These are phyloP conservation scores for Avahi laniger DNA, from an alignment of 2,797 vertebrate species.

Conservation along the genomic window DNA sequence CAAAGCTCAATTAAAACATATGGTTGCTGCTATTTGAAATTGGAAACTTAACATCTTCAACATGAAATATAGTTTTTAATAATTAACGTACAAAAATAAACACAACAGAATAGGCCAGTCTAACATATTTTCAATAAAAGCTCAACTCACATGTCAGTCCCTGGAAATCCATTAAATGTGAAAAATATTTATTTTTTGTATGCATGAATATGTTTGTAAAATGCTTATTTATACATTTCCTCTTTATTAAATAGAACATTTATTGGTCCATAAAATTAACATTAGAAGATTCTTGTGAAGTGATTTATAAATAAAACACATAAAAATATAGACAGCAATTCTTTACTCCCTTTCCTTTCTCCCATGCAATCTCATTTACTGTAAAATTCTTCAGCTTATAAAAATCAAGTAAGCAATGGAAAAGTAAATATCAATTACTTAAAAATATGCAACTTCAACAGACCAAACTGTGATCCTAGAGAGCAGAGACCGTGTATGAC, in stretches of 20 bases:
- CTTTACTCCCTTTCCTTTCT: neutral
- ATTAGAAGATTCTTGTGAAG: neutral
- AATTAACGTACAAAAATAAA: neutral
- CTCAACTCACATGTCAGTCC: neutral
- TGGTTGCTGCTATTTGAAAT: neutral
- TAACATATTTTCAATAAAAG: neutral
- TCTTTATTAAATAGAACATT: neutral
- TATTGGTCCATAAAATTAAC: conserved; percentile 17
- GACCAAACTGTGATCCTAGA: neutral
- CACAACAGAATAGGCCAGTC: neutral
- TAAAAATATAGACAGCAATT: neutral
- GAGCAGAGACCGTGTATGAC: neutral
- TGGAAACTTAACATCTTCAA: neutral
- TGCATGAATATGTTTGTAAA: neutral
- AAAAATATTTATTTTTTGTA: neutral
- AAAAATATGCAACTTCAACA: neutral
- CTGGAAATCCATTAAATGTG: neutral
- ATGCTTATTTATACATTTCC: neutral
- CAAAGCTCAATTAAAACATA: neutral
- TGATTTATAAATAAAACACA: neutral
- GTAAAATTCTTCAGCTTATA: neutral
- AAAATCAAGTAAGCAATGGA: neutral
- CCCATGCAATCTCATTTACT: neutral
- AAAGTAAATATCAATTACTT: neutral
- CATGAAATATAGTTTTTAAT: conserved; percentile 17